Evolutionary conservation across 2,888 invertebrate genomes (phyloP).

Genomic region (Cremastinae sp.): DNA sequence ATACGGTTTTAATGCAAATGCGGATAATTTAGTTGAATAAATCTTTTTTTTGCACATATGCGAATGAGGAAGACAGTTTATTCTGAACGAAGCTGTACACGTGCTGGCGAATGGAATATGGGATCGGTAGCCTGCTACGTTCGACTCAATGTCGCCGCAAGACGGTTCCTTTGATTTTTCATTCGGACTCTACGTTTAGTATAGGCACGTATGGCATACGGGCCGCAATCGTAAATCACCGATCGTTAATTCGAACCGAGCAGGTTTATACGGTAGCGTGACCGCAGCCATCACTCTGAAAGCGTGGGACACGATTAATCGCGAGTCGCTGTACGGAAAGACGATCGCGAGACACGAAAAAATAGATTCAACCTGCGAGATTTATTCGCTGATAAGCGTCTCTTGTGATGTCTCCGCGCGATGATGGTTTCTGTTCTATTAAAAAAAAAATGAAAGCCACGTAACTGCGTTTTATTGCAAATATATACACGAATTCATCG

Average conservation of each 20-base stretch:
- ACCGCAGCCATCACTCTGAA: slow-evolving; percentile 32
- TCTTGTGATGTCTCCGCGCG: neutral
- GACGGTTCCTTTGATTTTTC: slow-evolving; percentile 46
- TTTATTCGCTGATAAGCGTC: slow-evolving; percentile 20
- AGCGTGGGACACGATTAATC: slow-evolving; percentile 23
- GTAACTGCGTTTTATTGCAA: no score
- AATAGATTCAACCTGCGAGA: neutral
- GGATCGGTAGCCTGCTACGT: slow-evolving; percentile 28
- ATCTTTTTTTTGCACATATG: no score
- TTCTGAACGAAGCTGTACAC: neutral
- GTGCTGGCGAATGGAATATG: slow-evolving; percentile 18
- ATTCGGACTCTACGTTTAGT: slow-evolving; percentile 34
- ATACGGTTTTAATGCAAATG: no score
- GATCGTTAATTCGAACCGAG: slow-evolving; percentile 55
- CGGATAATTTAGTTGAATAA: no score
- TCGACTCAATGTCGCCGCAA: slow-evolving; percentile 14
- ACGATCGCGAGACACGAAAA: slow-evolving; percentile 7
- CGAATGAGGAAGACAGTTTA: neutral
- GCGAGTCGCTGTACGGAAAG: neutral
- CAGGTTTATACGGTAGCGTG: slow-evolving; percentile 35
- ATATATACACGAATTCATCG: no score
- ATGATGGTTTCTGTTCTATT: neutral
- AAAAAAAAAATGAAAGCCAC: no score
- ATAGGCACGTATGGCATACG: slow-evolving; percentile 1
- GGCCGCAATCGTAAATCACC: slow-evolving; percentile 61